phyloP scores from a whole-genome alignment of 2,797 vertebrate species.

The Delichon dasypus region DNA sequence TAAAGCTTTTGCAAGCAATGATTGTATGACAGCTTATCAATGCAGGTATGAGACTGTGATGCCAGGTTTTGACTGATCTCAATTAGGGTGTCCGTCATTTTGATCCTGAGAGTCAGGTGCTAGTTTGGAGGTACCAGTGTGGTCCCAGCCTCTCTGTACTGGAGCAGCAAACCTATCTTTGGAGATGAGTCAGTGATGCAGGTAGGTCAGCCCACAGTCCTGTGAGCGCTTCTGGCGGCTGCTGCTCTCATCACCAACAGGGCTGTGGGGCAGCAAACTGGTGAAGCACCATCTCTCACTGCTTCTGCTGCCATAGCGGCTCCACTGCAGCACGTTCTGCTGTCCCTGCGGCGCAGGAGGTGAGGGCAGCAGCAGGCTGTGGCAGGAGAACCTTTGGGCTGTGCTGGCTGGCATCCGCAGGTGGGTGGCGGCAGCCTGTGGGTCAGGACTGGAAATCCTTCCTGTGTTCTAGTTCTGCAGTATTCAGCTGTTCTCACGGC shows the following conservation, averaged over 20 bases:
- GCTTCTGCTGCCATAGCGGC: slow-evolving; percentile 28
- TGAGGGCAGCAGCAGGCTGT: slow-evolving; percentile 32
- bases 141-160: slow-evolving; percentile 35
- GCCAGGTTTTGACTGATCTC: slow-evolving; percentile 42
- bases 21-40: background rate
- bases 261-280: slow-evolving; percentile 36
- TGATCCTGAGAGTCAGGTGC: slow-evolving; percentile 47
- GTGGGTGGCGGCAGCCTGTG: background rate
- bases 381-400: background rate
- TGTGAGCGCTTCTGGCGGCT: slow-evolving; percentile 1
- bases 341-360: background rate
- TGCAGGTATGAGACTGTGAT: background rate
- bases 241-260: slow-evolving; percentile 5
- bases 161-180: slow-evolving; percentile 49
- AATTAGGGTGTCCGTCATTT: slow-evolving; percentile 10
- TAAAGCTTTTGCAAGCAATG: background rate
- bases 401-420: background rate
- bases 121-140: slow-evolving; percentile 56
- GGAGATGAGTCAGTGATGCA: slow-evolving; percentile 61
- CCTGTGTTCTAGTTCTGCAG: background rate
- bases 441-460: background rate
- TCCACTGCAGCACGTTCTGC: slow-evolving; percentile 14
- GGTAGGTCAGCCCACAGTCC: slow-evolving; percentile 50
- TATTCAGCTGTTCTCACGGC: background rate
- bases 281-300: slow-evolving; percentile 52